These are phyloP conservation scores for Tarsius wallacei DNA, from an alignment of 2,797 vertebrate genomes.

Conservation along the genomic window DNA sequence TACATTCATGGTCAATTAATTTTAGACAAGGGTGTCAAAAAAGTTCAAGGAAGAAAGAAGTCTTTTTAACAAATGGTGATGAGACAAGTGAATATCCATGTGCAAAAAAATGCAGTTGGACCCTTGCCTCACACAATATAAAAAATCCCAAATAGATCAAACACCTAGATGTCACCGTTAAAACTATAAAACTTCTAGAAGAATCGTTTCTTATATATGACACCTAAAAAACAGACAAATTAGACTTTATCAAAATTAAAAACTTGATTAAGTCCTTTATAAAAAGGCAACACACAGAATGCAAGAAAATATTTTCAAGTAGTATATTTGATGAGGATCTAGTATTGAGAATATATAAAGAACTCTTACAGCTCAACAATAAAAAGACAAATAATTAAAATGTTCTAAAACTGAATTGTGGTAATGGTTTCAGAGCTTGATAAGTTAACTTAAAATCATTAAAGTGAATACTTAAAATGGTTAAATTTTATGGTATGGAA, in stretches of 20 bases:
- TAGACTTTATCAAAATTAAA: constrained; percentile 33
- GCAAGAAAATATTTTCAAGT: constrained; percentile 31
- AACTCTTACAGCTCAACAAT: not conserved
- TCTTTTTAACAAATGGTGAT: no score
- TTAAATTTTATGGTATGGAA: not conserved
- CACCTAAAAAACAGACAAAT: not conserved
- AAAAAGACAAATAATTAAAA: not conserved
- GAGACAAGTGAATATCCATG: not conserved
- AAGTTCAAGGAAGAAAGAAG: not conserved
- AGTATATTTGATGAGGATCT: not conserved
- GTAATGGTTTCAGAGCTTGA: not conserved
- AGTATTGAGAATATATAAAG: not conserved
- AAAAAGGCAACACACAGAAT: not conserved
- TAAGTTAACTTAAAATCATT: not conserved
- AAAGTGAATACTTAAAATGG: not conserved
- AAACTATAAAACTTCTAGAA: not conserved
- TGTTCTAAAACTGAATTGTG: not conserved
- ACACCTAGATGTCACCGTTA: not conserved
- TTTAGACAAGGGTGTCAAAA: constrained; percentile 4
- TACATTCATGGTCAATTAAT: not conserved
- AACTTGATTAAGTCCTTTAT: not conserved
- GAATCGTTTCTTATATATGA: not conserved
- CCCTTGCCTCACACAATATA: not conserved
- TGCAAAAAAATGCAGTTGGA: not conserved
- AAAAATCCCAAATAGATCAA: not conserved